phyloP scores from a whole-genome alignment of 2,797 vertebrate genomes.

The Alfaro cultratus region DNA sequence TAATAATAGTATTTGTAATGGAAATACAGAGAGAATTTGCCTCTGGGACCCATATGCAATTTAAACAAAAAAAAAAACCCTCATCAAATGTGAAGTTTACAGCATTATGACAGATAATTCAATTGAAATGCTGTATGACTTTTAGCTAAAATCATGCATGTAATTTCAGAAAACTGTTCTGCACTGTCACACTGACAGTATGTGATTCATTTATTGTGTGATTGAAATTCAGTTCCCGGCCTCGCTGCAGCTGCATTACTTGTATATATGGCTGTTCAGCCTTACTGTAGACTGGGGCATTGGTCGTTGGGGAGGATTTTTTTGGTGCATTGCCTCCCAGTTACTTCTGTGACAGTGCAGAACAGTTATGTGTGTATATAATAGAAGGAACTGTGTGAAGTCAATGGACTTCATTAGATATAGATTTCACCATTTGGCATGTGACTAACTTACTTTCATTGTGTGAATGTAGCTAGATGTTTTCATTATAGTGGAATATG shows the following conservation, averaged over 20 bases:
- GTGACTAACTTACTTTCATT: background rate
- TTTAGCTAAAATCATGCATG: background rate
- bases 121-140: background rate
- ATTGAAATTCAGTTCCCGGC: too few relatives aligned
- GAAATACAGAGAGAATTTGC: constrained; percentile 5
- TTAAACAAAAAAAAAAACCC: background rate
- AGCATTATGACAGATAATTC: background rate
- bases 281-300: too few relatives aligned
- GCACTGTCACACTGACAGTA: background rate
- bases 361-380: background rate
- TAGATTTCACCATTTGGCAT: background rate
- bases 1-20: constrained; percentile 10
- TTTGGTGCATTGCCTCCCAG: too few relatives aligned
- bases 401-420: background rate
- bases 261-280: too few relatives aligned
- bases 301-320: too few relatives aligned
- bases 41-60: background rate
- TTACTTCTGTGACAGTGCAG: too few relatives aligned
- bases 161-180: background rate
- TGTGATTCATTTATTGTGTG: too few relatives aligned
- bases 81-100: background rate
- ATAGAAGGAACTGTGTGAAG: background rate
- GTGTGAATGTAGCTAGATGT: background rate
- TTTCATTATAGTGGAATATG: background rate
- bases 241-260: too few relatives aligned